Evolutionary conservation across 1,140 invertebrate genomes (phyloP).

Genomic region (Heliothis subflexa): DNA sequence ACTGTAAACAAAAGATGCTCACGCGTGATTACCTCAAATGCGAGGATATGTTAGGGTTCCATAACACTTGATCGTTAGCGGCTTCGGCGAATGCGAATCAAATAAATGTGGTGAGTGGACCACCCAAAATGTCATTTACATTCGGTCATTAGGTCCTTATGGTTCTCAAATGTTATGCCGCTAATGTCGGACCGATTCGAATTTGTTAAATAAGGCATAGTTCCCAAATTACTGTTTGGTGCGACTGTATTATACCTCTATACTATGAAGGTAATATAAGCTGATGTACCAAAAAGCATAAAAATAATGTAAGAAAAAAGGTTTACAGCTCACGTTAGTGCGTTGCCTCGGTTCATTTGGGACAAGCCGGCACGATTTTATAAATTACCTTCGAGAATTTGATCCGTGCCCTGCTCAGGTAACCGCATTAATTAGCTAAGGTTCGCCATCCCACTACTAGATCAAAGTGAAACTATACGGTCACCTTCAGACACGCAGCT

Average conservation of each 20-base stretch:
- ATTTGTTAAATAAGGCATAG: conserved; percentile 32
- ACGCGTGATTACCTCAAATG: conserved; percentile 40
- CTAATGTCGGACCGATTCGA: conserved; percentile 18
- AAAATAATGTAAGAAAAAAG: conserved; percentile 15
- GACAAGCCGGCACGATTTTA: conserved; percentile 35
- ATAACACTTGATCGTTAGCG: conserved; percentile 43
- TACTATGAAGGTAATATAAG: background rate
- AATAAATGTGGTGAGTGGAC: conserved; percentile 28
- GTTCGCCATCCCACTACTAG: conserved; percentile 14
- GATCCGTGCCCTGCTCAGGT: conserved; percentile 35
- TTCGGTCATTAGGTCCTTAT: conserved; percentile 32
- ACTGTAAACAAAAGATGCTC: conserved; percentile 41
- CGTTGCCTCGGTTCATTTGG: conserved; percentile 33
- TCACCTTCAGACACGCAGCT: background rate
- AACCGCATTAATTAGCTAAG: conserved; percentile 43
- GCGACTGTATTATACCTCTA: background rate
- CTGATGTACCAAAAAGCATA: background rate
- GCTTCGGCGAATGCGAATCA: conserved; percentile 21
- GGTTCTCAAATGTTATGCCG: conserved; percentile 14
- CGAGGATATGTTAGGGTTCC: conserved; percentile 23
- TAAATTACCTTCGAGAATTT: conserved; percentile 41
- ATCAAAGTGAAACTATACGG: conserved; percentile 43
- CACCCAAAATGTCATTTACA: conserved; percentile 37
- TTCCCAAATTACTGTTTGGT: conserved; percentile 10
- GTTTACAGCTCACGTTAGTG: conserved; percentile 6